phyloP scores from a whole-genome alignment of 2,888 invertebrate genomes.

The Monochamus alternatus region DNA sequence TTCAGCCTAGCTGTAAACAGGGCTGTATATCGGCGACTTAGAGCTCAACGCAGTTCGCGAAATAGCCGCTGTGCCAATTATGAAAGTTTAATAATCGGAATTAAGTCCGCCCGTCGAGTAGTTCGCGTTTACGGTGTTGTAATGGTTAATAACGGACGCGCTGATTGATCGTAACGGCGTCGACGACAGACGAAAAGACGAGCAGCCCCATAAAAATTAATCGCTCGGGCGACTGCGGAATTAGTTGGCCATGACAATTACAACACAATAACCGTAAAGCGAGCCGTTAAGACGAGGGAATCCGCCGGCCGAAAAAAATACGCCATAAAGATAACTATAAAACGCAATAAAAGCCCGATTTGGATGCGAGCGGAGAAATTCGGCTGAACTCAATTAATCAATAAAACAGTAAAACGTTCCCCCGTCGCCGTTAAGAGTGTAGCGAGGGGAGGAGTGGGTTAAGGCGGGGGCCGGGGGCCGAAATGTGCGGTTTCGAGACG shows the following conservation, averaged over 20 bases:
- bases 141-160: constrained; percentile 46
- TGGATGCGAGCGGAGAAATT: constrained; percentile 64
- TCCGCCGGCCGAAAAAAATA: constrained; percentile 61
- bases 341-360: constrained; percentile 67
- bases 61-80: constrained; percentile 43
- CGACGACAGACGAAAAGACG: constrained; percentile 51
- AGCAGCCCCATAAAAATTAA: constrained; percentile 67
- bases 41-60: constrained; percentile 19
- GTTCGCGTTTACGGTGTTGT: constrained; percentile 44
- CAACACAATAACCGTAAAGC: constrained; percentile 59
- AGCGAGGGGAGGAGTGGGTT: constrained; percentile 59
- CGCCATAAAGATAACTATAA: constrained; percentile 68
- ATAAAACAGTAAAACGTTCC: constrained; percentile 72
- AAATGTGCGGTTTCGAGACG: constrained; percentile 72
- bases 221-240: constrained; percentile 58
- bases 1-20: background rate
- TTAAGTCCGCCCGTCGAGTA: constrained; percentile 35
- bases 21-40: constrained; percentile 1
- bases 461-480: constrained; percentile 60
- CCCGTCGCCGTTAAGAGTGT: constrained; percentile 70
- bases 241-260: constrained; percentile 67
- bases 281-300: constrained; percentile 48
- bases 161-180: constrained; percentile 50
- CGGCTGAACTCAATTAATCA: constrained; percentile 71
- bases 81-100: constrained; percentile 45